A percentile compares a stretch with the other conserved stretches of the same genome.
Conservation (phyloP, 1,140 invertebrate species). For the Pogonus chalceus region DNA sequence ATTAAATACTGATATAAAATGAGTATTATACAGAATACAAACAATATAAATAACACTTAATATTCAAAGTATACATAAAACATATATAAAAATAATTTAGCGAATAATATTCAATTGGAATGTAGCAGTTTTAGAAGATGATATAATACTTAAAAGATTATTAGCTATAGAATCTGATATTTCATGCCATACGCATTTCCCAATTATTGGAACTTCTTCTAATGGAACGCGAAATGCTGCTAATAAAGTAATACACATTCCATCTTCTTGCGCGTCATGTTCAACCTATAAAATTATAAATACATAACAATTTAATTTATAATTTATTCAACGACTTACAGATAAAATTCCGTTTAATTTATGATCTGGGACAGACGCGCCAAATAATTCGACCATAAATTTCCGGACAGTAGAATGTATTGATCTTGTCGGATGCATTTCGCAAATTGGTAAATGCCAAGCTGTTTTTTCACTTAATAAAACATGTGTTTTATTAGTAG, state of each 20-base stretch:
- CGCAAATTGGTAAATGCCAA: conserved; percentile 75
- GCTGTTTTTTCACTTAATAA: conserved; percentile 72
- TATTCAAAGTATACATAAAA: neutral
- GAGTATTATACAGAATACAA: neutral
- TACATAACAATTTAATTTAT: neutral
- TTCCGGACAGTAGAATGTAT: conserved; percentile 77
- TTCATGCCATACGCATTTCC: conserved; percentile 84
- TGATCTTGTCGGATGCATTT: conserved; percentile 78
- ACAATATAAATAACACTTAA: neutral
- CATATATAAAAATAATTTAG: conserved; percentile 36
- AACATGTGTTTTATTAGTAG: conserved; percentile 74
- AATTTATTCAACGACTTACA: conserved; percentile 25
- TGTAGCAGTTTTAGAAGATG: conserved; percentile 62
- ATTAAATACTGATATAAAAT: conserved; percentile 3
- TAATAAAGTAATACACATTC: conserved; percentile 71
- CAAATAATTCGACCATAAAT: conserved; percentile 88
- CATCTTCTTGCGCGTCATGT: conserved; percentile 52
- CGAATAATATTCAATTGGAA: conserved; percentile 72
- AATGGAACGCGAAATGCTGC: conserved; percentile 77
- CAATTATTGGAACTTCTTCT: conserved; percentile 73
- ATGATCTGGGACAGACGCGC: conserved; percentile 72
- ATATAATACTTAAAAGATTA: conserved; percentile 51
- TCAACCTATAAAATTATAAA: conserved; percentile 36
- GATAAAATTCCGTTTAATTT: conserved; percentile 71
- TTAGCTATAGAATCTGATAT: conserved; percentile 58